These are phyloP conservation scores for Hymenochirus boettgeri DNA, from an alignment of 2,113 vertebrate genomes.

Conservation along the genomic window DNA sequence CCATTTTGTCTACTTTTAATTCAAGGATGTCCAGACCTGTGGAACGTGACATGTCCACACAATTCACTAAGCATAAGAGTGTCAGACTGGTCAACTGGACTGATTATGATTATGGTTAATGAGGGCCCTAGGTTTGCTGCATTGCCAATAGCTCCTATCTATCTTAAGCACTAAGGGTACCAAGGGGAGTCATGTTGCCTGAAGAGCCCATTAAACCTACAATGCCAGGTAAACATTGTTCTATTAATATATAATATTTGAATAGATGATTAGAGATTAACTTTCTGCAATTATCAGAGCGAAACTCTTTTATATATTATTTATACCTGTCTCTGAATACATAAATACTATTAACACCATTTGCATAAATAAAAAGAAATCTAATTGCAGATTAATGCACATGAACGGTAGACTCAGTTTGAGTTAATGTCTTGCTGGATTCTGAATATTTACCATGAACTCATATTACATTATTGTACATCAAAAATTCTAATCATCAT, in stretches of 20 bases:
- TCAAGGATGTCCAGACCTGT: too few relatives aligned
- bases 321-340: constrained; percentile 9
- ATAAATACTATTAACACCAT: constrained; percentile 10
- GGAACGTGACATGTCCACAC: too few relatives aligned
- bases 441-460: constrained; percentile 5
- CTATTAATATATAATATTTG: constrained; percentile 19
- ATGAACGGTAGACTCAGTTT: neutral
- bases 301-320: constrained; percentile 18
- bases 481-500: neutral
- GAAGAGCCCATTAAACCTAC: too few relatives aligned
- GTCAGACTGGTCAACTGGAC: too few relatives aligned
- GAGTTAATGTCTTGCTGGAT: constrained; percentile 8
- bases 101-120: too few relatives aligned
- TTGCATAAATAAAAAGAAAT: neutral
- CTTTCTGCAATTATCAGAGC: constrained; percentile 9
- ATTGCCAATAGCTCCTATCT: too few relatives aligned
- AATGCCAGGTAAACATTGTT: too few relatives aligned
- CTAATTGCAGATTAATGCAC: constrained; percentile 8
- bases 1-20: too few relatives aligned
- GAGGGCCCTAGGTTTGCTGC: too few relatives aligned
- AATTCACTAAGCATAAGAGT: too few relatives aligned
- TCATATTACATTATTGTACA: neutral
- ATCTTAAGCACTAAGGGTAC: too few relatives aligned
- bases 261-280: constrained; percentile 17
- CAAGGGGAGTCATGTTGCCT: too few relatives aligned